Percentiles rank a stretch among this genome's conserved stretches.
Evolutionary conservation across 1,140 invertebrate genomes (phyloP).

Genomic region (Stenopsyche tienmushanensis): DNA sequence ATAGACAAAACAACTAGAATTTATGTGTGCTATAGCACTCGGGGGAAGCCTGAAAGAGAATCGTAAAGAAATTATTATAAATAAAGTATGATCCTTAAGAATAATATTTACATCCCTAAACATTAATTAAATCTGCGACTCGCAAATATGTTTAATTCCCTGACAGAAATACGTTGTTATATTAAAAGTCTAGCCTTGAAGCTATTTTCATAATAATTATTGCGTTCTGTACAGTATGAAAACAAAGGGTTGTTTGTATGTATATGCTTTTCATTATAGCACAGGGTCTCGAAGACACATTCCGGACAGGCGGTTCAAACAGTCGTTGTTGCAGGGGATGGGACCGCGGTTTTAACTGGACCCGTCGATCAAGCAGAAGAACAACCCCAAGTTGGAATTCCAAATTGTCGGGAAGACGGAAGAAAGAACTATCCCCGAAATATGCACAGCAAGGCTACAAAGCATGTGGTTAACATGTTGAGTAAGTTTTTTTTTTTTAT

Average conservation of each 20-base stretch:
- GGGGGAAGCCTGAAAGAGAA: no score
- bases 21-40: no score
- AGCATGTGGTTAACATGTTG: slow-evolving; percentile 60
- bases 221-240: no score
- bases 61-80: no score
- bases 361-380: slow-evolving; percentile 2
- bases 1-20: no score
- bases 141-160: no score
- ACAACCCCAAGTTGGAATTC: neutral
- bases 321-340: slow-evolving; percentile 2
- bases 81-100: no score
- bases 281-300: slow-evolving; percentile 26
- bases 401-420: slow-evolving; percentile 22
- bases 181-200: no score
- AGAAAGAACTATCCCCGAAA: slow-evolving; percentile 36
- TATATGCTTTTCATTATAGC: slow-evolving; percentile 27
- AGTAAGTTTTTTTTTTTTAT: slow-evolving; percentile 50
- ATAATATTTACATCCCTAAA: no score
- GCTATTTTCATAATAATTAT: no score
- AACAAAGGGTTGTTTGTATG: neutral
- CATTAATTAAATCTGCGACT: no score
- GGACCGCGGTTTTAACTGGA: neutral
- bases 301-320: slow-evolving; percentile 31
- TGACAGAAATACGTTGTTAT: no score
- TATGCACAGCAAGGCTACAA: slow-evolving; percentile 56